A percentile compares a stretch with the other conserved stretches of the same genome.
Conservation (phyloP, 2,888 invertebrate species). For the Cerastis rubricosa region DNA sequence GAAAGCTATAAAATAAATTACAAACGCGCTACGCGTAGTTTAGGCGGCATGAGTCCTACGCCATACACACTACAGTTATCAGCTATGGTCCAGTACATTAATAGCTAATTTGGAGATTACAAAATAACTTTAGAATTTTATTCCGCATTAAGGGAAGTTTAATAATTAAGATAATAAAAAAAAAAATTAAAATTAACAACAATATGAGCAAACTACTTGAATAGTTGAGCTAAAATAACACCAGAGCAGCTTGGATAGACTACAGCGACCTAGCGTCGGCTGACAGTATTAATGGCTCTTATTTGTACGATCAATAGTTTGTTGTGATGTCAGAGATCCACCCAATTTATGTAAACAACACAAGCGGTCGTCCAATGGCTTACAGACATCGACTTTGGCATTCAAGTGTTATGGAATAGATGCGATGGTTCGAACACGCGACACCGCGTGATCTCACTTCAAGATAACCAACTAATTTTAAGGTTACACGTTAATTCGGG, state of each 20-base stretch:
- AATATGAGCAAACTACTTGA: slow-evolving; percentile 89
- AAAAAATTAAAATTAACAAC: slow-evolving; percentile 87
- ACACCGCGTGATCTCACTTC: slow-evolving; percentile 63
- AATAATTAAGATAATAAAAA: slow-evolving; percentile 79
- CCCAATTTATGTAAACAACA: slow-evolving; percentile 78
- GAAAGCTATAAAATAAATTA: slow-evolving; percentile 65
- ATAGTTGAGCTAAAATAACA: slow-evolving; percentile 89
- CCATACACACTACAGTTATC: slow-evolving; percentile 76
- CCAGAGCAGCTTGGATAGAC: slow-evolving; percentile 89
- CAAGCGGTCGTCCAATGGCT: slow-evolving; percentile 86
- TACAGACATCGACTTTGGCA: slow-evolving; percentile 89
- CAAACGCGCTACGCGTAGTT: slow-evolving; percentile 67
- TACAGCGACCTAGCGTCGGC: slow-evolving; percentile 78
- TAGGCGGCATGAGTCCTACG: slow-evolving; percentile 77
- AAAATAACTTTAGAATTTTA: slow-evolving; percentile 83
- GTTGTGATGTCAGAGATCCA: slow-evolving; percentile 89
- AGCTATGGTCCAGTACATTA: slow-evolving; percentile 80
- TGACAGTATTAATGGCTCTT: slow-evolving; percentile 83
- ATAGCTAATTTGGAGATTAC: slow-evolving; percentile 85
- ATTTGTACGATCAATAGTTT: slow-evolving; percentile 88
- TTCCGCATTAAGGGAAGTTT: slow-evolving; percentile 79
- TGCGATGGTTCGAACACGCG: slow-evolving; percentile 64
- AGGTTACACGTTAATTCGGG: slow-evolving; percentile 82
- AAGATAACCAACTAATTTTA: slow-evolving; percentile 75
- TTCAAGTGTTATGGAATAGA: slow-evolving; percentile 82